These are phyloP conservation scores for Odobenus rosmarus DNA, from an alignment of 2,113 vertebrate genomes.

Conservation along the genomic window DNA sequence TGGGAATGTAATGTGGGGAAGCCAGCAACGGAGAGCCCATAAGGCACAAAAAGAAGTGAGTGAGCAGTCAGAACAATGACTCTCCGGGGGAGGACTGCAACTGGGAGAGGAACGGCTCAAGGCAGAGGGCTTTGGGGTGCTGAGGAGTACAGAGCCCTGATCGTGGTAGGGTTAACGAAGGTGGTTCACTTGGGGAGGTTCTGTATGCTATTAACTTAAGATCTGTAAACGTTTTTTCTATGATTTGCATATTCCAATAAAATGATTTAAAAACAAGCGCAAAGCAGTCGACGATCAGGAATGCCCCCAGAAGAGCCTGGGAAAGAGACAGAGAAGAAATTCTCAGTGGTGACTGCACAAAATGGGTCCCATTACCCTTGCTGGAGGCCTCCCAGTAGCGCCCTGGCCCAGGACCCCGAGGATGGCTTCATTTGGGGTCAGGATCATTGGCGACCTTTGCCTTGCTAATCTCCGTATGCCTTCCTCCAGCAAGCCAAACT, in stretches of 20 bases:
- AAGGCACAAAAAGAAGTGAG: neutral
- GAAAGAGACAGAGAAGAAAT: neutral
- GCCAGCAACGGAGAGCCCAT: neutral
- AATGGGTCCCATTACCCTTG: neutral
- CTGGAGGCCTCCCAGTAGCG: neutral
- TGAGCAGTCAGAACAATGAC: neutral
- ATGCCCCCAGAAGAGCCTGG: neutral
- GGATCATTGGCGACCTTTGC: accelerated
- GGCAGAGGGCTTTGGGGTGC: neutral
- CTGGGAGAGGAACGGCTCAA: neutral
- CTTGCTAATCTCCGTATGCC: neutral
- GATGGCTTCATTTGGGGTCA: neutral
- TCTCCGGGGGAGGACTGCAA: neutral
- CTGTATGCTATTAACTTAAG: neutral
- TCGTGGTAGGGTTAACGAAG: neutral
- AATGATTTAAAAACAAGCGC: neutral
- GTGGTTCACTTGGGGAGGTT: neutral
- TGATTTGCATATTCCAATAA: neutral
- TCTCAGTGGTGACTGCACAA: neutral
- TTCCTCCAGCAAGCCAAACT: neutral
- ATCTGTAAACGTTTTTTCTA: neutral
- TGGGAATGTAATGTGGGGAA: neutral
- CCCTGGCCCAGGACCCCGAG: neutral
- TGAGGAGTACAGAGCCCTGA: neutral
- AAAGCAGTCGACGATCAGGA: neutral